Evolutionary conservation across 2,888 invertebrate species (phyloP), one percentile per base, ranked within the genome.

Genomic region (Xestia c-nigrum): DNA sequence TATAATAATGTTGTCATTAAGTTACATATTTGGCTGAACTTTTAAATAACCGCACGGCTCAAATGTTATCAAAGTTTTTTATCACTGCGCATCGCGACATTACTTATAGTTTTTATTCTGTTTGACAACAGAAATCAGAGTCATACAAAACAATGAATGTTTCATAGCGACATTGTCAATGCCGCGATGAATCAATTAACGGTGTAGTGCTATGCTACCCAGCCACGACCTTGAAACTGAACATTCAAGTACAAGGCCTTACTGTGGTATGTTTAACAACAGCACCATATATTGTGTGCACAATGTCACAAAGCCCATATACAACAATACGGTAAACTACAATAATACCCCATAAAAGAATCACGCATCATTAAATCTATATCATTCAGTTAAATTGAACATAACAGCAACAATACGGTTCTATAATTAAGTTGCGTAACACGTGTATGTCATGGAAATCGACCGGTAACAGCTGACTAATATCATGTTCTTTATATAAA

Each of bases 191-290:
- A 85, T 78, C 83, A 78, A 87, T 85, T 86, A 80, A 24, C 79
- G 47, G 59, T 31, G 38, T 19, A n/a, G 16, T 43, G 83, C 43
- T 52, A 68, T 43, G 83, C 43, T 52, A 65, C 38, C 24, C 19
- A 38, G 57, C 7, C 24, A n/a, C 64, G 74, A 86, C 88, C 86
- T 86, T 88, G 84, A 55, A 67, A 52, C 47, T 59, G 40, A 64
- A 57, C 76, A 81, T 72, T 81, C 86, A 86, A 86, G 88, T 77
- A 61, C 88, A 87, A 86, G 83, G 80, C n/a, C 71, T 16, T 52
- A 55, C 52, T 63, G 55, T 68, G 66, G 38, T 57, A 55, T n/a
- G 70, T 76, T 72, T 70, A 68, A 61, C 57, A 72, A 74, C 61
- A 24, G 19, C 64, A 67, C 59, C 46, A 63, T 64, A 24, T 40